Conservation (phyloP, 2,113 vertebrate genomes). For the Xiphophorus hellerii region DNA sequence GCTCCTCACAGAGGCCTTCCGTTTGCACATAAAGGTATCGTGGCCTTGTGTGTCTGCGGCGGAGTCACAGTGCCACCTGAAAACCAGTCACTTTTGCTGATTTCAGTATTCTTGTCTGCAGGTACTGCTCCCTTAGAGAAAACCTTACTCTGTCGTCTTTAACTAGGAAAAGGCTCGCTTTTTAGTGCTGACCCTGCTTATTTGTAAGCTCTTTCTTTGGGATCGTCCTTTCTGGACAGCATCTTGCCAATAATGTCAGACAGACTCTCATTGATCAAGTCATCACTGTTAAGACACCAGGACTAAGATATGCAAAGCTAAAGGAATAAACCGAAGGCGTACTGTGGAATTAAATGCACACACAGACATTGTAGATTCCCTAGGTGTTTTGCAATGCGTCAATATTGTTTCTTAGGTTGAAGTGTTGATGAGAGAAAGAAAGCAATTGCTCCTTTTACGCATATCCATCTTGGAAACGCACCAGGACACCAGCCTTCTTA, state of each 20-base stretch:
- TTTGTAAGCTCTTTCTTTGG: slow-evolving; percentile 2
- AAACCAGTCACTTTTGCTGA: background rate
- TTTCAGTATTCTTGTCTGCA: background rate
- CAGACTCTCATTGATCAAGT: slow-evolving; percentile 29
- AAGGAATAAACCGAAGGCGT: slow-evolving; percentile 3
- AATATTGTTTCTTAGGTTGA: slow-evolving; percentile 19
- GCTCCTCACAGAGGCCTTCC: slow-evolving; percentile 41
- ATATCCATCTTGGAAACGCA: slow-evolving; percentile 21
- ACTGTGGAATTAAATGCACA: slow-evolving; percentile 4
- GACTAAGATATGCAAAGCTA: slow-evolving; percentile 10
- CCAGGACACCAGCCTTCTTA: background rate
- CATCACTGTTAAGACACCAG: slow-evolving; percentile 5
- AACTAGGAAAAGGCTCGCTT: background rate
- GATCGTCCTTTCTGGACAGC: slow-evolving; percentile 18
- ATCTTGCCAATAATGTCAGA: slow-evolving; percentile 36
- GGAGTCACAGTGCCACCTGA: slow-evolving; percentile 7
- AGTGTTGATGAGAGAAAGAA: slow-evolving; percentile 31
- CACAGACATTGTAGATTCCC: slow-evolving; percentile 20
- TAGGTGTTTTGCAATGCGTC: slow-evolving; percentile 1
- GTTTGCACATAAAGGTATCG: slow-evolving; percentile 15
- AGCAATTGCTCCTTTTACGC: slow-evolving; percentile 21
- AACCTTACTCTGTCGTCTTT: background rate
- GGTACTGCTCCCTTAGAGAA: background rate
- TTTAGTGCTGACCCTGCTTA: slow-evolving; percentile 28
- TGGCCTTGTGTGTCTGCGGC: slow-evolving; percentile 17